A percentile compares a stretch with the other conserved stretches of the same genome.
phyloP scores from a whole-genome alignment of 2,888 invertebrate species.

The Calephelis perditalis region DNA sequence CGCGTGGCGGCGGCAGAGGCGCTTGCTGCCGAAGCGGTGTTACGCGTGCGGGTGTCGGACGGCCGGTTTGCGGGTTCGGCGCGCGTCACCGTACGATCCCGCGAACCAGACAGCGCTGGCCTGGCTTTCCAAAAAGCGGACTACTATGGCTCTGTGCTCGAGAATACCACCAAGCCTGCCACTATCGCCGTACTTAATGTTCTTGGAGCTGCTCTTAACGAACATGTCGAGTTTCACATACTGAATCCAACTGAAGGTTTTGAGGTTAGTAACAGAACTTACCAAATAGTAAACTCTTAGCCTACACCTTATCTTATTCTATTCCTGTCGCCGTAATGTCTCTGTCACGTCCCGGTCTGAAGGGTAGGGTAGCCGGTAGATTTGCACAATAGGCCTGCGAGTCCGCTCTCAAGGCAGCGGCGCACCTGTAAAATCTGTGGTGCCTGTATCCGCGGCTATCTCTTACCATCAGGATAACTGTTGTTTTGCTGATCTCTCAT shows the following conservation, averaged over 20 bases:
- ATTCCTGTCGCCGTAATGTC: no score
- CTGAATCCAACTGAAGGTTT: slow-evolving; percentile 93
- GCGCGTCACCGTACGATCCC: slow-evolving; percentile 49
- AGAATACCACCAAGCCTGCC: slow-evolving; percentile 90
- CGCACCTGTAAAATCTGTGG: no score
- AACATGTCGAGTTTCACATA: slow-evolving; percentile 91
- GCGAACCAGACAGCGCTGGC: slow-evolving; percentile 75
- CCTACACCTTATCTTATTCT: no score
- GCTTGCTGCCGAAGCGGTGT: slow-evolving; percentile 60
- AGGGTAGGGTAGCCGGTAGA: no score
- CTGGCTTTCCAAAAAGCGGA: slow-evolving; percentile 88
- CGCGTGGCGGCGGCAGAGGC: slow-evolving; percentile 51
- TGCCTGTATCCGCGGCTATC: no score
- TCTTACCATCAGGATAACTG: no score
- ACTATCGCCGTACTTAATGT: slow-evolving; percentile 92
- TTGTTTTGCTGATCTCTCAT: no score
- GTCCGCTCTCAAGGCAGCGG: no score
- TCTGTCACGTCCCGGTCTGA: no score
- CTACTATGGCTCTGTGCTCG: slow-evolving; percentile 88
- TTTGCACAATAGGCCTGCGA: no score
- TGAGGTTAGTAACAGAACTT: slow-evolving; percentile 55
- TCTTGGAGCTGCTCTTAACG: slow-evolving; percentile 91
- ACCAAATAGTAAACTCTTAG: no score
- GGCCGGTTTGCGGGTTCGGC: slow-evolving; percentile 88
- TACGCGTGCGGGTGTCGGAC: slow-evolving; percentile 91